phyloP scores from a whole-genome alignment of 2,888 invertebrate genomes.

The Anticlea derivata region DNA sequence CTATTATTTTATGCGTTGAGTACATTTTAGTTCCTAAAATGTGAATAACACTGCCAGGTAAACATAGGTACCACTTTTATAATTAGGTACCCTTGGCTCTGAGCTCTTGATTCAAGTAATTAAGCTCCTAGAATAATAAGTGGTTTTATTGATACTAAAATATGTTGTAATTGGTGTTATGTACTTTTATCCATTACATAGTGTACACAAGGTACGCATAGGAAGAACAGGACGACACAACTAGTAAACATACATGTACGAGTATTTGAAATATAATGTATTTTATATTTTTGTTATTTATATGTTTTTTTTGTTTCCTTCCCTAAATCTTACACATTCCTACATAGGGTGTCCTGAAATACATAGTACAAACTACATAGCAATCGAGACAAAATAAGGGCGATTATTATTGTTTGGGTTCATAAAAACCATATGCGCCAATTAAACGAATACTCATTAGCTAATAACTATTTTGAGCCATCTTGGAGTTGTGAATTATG shows the following conservation, averaged over 20 bases:
- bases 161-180: conserved; percentile 13
- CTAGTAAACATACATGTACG: conserved; percentile 24
- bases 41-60: conserved; percentile 1
- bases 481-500: conserved; percentile 4
- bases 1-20: conserved; percentile 3
- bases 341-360: not conserved
- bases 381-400: too few relatives aligned
- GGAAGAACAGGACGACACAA: conserved; percentile 24
- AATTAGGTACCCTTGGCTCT: conserved; percentile 1
- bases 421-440: too few relatives aligned
- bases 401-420: not conserved
- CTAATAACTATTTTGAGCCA: too few relatives aligned
- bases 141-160: conserved; percentile 9
- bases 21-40: conserved; percentile 6
- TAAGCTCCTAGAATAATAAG: conserved; percentile 4
- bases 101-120: conserved; percentile 8
- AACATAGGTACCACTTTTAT: conserved; percentile 6
- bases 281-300: too few relatives aligned
- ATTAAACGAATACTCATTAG: too few relatives aligned
- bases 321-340: conserved; percentile 5
- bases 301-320: conserved; percentile 20
- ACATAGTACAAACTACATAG: not conserved
- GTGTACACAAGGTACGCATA: conserved; percentile 2
- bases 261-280: conserved; percentile 9
- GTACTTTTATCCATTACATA: not conserved